These are phyloP conservation scores for Hypsopygia costalis DNA, from an alignment of 2,888 invertebrate genomes.

Conservation along the genomic window DNA sequence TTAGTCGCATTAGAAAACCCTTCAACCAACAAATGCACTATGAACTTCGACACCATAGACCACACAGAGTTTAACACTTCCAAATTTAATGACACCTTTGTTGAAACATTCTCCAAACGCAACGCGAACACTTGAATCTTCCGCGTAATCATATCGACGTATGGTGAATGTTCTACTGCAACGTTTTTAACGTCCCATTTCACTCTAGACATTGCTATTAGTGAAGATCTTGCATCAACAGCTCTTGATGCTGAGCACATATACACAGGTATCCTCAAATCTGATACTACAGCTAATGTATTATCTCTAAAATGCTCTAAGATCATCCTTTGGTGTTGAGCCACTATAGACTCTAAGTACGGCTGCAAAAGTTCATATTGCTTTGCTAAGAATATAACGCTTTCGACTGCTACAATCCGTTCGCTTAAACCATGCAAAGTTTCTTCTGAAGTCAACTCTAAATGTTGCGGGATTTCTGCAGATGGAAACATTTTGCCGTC, in stretches of 20 bases:
- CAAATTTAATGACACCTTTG: slow-evolving; percentile 85
- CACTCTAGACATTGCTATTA: slow-evolving; percentile 94
- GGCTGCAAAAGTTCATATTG: slow-evolving; percentile 92
- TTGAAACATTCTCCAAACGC: slow-evolving; percentile 86
- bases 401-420: slow-evolving; percentile 95
- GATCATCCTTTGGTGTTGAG: slow-evolving; percentile 83
- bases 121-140: slow-evolving; percentile 89
- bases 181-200: slow-evolving; percentile 98
- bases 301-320: slow-evolving; percentile 87
- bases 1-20: slow-evolving; percentile 95
- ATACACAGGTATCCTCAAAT: slow-evolving; percentile 92
- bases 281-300: slow-evolving; percentile 85
- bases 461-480: slow-evolving; percentile 48
- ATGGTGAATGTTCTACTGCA: slow-evolving; percentile 95
- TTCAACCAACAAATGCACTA: slow-evolving; percentile 94
- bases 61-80: slow-evolving; percentile 88
- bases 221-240: slow-evolving; percentile 87
- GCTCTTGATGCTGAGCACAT: slow-evolving; percentile 91
- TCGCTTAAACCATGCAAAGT: slow-evolving; percentile 91
- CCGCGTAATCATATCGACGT: slow-evolving; percentile 89
- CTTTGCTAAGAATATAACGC: slow-evolving; percentile 92
- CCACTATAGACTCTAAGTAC: slow-evolving; percentile 91
- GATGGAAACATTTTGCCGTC: slow-evolving; percentile 40
- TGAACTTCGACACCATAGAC: slow-evolving; percentile 92
- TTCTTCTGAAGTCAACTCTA: slow-evolving; percentile 76